Conservation (phyloP, 2,888 invertebrate species). For the Neoscelio sp. region DNA sequence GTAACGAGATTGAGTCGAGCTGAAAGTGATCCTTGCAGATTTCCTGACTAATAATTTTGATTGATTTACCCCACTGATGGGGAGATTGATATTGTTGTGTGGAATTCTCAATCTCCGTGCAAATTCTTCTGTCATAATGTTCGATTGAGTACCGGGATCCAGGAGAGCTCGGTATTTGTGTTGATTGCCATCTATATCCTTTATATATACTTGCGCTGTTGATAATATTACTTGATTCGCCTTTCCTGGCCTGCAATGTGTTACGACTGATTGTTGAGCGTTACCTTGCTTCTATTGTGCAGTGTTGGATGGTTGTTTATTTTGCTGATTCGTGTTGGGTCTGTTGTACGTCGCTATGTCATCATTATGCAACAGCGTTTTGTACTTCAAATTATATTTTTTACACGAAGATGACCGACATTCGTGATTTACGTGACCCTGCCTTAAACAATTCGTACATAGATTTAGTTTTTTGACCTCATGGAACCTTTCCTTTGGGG, state of each 20-base stretch:
- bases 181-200: constrained; percentile 18
- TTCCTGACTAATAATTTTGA: too few species aligned
- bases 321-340: not conserved
- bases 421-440: not conserved
- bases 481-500: not conserved
- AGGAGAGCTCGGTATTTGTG: constrained; percentile 9
- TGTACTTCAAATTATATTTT: constrained; percentile 18
- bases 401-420: constrained; percentile 28
- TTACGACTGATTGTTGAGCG: constrained; percentile 3
- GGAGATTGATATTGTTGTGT: not conserved
- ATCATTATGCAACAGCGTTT: constrained; percentile 16
- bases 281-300: not conserved
- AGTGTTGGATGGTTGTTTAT: not conserved
- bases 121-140: constrained; percentile 18
- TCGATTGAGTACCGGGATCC: constrained; percentile 23
- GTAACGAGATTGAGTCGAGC: too few species aligned
- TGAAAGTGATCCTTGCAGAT: too few species aligned
- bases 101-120: constrained; percentile 1
- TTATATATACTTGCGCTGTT: constrained; percentile 15
- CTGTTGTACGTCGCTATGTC: not conserved
- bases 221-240: constrained; percentile 7
- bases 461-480: not conserved
- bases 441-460: constrained; percentile 8
- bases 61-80: constrained; percentile 18
- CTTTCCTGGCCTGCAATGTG: constrained; percentile 3